Evolutionary conservation across 2,888 invertebrate genomes (phyloP).

Genomic region (Anodontia alba): DNA sequence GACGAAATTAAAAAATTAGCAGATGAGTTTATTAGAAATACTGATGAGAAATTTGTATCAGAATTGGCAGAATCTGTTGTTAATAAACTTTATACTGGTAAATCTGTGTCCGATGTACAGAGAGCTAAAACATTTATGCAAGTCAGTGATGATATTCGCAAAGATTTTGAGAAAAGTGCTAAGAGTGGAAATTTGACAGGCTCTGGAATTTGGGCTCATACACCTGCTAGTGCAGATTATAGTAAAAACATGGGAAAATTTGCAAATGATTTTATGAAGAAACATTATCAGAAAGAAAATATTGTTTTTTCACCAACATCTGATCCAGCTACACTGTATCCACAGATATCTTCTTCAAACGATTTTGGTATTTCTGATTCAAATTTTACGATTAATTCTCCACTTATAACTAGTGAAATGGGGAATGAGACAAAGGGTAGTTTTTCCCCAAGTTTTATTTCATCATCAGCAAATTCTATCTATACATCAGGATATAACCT

Average conservation of each 20-base stretch:
- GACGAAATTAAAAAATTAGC: conserved; percentile 27
- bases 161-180: conserved; percentile 62
- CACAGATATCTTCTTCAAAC: conserved; percentile 25
- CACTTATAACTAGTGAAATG: neutral
- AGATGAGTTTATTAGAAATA: conserved; percentile 58
- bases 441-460: conserved; percentile 1
- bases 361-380: neutral
- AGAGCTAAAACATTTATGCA: conserved; percentile 45
- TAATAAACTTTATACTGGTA: conserved; percentile 59
- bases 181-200: conserved; percentile 33
- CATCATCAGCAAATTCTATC: neutral
- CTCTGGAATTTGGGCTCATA: conserved; percentile 48
- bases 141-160: conserved; percentile 64
- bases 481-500: conserved; percentile 51
- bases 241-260: conserved; percentile 57
- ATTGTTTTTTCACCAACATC: conserved; percentile 42
- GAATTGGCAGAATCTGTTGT: conserved; percentile 66
- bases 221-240: conserved; percentile 50
- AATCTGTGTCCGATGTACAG: conserved; percentile 48
- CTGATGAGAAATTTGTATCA: conserved; percentile 61
- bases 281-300: conserved; percentile 58
- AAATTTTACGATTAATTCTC: neutral
- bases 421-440: neutral
- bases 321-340: conserved; percentile 19
- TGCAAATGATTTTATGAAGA: conserved; percentile 67